Evolutionary conservation across 2,888 invertebrate genomes (phyloP).

Genomic region (Papilio demoleus): DNA sequence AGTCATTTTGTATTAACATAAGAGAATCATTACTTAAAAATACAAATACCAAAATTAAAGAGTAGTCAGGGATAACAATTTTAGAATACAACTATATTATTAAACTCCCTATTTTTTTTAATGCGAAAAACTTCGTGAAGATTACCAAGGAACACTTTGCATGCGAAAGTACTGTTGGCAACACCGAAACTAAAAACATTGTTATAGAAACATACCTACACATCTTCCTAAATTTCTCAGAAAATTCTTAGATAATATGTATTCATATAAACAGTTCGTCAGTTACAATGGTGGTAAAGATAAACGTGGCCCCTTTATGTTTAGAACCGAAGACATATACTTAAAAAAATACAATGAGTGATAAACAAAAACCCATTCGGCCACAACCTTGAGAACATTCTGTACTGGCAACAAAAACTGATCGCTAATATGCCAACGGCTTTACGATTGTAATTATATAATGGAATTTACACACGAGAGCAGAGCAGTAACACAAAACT

Average conservation of each 20-base stretch:
- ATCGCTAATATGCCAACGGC: constrained; percentile 34
- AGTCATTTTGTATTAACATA: background rate
- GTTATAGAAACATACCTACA: too few species aligned
- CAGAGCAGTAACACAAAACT: background rate
- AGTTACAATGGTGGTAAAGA: background rate
- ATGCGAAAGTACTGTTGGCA: too few species aligned
- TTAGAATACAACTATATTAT: too few species aligned
- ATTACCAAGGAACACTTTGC: too few species aligned
- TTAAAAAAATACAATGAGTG: constrained; percentile 16
- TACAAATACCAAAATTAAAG: too few species aligned
- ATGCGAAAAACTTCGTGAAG: background rate
- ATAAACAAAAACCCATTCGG: constrained; percentile 31
- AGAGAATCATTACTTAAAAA: background rate
- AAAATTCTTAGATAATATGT: too few species aligned
- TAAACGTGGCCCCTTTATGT: constrained; percentile 3
- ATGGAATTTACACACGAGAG: background rate
- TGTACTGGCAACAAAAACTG: constrained; percentile 36
- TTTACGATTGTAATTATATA: constrained; percentile 28
- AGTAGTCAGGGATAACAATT: too few species aligned
- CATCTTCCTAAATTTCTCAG: too few species aligned
- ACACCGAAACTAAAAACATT: too few species aligned
- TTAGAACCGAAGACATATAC: constrained; percentile 7
- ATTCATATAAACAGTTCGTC: background rate
- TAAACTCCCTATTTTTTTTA: too few species aligned
- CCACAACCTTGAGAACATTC: constrained; percentile 38